Evolutionary conservation across 2,888 invertebrate genomes (phyloP).

Genomic region (Scaptomyza flava): DNA sequence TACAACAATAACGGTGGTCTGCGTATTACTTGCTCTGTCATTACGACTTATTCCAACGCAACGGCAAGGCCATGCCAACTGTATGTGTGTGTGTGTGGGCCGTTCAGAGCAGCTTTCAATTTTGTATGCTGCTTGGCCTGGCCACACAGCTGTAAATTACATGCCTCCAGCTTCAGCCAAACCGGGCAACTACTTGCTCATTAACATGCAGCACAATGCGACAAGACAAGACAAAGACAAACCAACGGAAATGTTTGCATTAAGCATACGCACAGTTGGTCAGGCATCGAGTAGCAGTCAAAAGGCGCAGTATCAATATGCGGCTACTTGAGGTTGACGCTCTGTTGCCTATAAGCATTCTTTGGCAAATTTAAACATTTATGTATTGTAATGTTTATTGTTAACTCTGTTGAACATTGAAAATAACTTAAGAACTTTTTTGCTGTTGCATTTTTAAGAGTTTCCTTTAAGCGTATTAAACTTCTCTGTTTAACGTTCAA

Average conservation of each 20-base stretch:
- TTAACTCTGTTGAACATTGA: too few relatives aligned
- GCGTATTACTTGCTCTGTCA: conserved; percentile 47
- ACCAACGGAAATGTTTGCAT: conserved; percentile 36
- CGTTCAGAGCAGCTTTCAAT: conserved; percentile 46
- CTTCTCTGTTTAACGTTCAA: not conserved
- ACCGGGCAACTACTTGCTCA: conserved; percentile 13
- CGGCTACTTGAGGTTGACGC: not conserved
- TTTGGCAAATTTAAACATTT: not conserved
- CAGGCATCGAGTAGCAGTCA: not conserved
- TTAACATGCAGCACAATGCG: conserved; percentile 47
- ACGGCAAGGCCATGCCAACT: conserved; percentile 64
- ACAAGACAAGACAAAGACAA: conserved; percentile 23
- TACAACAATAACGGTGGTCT: conserved; percentile 61
- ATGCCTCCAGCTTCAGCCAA: conserved; percentile 9
- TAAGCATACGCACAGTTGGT: conserved; percentile 62
- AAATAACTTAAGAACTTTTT: too few relatives aligned
- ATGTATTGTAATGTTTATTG: too few relatives aligned
- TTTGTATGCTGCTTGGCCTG: conserved; percentile 4
- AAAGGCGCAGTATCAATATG: not conserved
- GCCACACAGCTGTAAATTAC: conserved; percentile 25
- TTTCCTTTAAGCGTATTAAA: not conserved
- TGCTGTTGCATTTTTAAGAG: not conserved
- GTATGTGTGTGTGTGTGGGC: conserved; percentile 26
- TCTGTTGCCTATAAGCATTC: not conserved
- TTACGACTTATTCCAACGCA: conserved; percentile 46